Evolutionary conservation across 2,888 invertebrate genomes (phyloP).

Genomic region (Schizaphis graminum): DNA sequence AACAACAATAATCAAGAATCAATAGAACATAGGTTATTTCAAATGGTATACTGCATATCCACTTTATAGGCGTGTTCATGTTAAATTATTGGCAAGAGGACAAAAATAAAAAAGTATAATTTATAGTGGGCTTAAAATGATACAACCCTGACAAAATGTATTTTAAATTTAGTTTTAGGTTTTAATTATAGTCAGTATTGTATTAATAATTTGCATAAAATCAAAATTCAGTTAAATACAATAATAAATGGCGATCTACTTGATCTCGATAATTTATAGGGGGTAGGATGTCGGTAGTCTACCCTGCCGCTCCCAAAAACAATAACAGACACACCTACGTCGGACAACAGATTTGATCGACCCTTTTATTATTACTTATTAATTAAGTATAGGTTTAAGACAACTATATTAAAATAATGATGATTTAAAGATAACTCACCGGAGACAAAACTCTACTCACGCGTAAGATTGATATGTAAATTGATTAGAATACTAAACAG

Average conservation of each 20-base stretch:
- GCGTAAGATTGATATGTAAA: neutral
- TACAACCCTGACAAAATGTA: neutral
- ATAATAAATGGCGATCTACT: neutral
- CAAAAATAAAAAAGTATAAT: neutral
- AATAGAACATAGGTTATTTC: neutral
- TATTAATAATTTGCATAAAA: neutral
- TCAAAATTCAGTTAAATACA: neutral
- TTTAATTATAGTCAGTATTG: neutral
- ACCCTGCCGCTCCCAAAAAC: neutral
- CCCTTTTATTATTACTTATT: neutral
- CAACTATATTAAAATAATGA: neutral
- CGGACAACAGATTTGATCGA: neutral
- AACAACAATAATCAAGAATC: neutral
- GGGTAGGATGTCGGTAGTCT: neutral
- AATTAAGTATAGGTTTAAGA: neutral
- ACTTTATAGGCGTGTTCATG: neutral
- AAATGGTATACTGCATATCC: neutral
- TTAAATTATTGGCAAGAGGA: neutral
- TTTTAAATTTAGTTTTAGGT: neutral
- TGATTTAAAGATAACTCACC: neutral
- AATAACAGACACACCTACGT: constrained; percentile 1
- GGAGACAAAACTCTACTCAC: neutral
- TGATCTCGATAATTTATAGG: neutral
- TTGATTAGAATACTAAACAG: neutral
- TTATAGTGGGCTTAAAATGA: neutral